Conservation (phyloP, 1,140 invertebrate genomes). For the Diuraphis noxia region DNA sequence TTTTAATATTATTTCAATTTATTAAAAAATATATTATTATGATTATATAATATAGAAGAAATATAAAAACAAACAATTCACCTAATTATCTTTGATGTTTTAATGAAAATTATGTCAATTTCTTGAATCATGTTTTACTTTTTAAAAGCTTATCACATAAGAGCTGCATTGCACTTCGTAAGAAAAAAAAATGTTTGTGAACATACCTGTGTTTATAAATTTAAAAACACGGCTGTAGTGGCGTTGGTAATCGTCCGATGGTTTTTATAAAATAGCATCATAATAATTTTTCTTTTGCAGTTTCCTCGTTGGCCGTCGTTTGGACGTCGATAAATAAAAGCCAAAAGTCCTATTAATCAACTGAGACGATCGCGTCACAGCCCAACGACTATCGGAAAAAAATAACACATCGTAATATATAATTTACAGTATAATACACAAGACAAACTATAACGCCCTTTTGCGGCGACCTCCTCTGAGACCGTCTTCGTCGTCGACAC, state of each 20-base stretch:
- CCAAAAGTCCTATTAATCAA: constrained; percentile 49
- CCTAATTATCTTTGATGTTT: not conserved
- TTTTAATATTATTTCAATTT: too few relatives aligned
- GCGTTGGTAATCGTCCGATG: too few relatives aligned
- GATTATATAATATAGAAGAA: not conserved
- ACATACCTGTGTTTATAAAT: not conserved
- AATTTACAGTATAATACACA: not conserved
- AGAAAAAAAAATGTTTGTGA: too few relatives aligned
- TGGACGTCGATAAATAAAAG: constrained; percentile 30
- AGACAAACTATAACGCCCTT: not conserved
- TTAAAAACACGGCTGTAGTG: not conserved
- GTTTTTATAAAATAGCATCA: not conserved
- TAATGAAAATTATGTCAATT: not conserved
- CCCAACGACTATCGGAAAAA: not conserved
- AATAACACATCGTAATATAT: not conserved
- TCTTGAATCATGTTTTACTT: not conserved
- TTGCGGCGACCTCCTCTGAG: not conserved
- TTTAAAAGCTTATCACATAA: not conserved
- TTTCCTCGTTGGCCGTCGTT: constrained; percentile 11
- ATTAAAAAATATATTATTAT: too few relatives aligned
- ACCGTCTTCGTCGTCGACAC: not conserved
- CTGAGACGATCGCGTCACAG: not conserved
- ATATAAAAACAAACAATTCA: not conserved
- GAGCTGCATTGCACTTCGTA: too few relatives aligned
- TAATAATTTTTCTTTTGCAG: constrained; percentile 32